Base-by-base conservation (phyloP, 2,888 invertebrate species). In the Cenopis cana region DNA sequence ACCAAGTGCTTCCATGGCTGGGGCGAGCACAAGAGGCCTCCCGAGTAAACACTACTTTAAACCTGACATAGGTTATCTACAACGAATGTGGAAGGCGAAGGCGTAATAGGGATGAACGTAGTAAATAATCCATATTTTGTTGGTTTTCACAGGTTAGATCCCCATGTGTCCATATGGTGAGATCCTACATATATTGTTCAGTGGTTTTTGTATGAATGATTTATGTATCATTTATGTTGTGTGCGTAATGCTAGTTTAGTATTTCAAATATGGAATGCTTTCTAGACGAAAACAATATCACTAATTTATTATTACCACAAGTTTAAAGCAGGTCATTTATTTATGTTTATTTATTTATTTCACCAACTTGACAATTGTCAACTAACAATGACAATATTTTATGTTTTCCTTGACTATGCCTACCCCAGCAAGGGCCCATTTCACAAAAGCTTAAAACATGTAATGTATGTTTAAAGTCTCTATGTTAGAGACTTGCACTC, bases 1-100 rank as follows among this genome's bases (percentile, higher is more conserved):
- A 97, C 97, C 74, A 98, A 98, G 92, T 99, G 99, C 91, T 99
- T 99, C 95, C 99, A 99, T 86, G 99, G 99, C 71, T 99, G 99
- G 99, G 97, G 98, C 74, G 95, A 95, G 76, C 98, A 98, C 89
- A 98, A 98, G 89, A 94, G 94, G 74, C 95, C 97, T 38, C 96
- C 96, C 1, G 96, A 96, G 84, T 97, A 95, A 94, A 79, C 33
- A 29, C 24, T 33, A 33, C 20, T 52, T 59, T 12, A 36, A 20
- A 52, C 59, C 59, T 71, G 33, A 64, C 20, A 41, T n/a, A 18
- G 50, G 36, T 36, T n/a, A n/a, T n/a, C n/a, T 33, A 33, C 18
- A 61, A 50, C 5, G 29, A 20, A 59, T 55, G 55, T 29, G 1
- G 24, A 24, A 24, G 24, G 24, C 24, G 54, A 20, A 14, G 29